These are phyloP conservation scores for Misgurnus mizolepis DNA, from an alignment of 2,113 vertebrate species.

Conservation along the genomic window DNA sequence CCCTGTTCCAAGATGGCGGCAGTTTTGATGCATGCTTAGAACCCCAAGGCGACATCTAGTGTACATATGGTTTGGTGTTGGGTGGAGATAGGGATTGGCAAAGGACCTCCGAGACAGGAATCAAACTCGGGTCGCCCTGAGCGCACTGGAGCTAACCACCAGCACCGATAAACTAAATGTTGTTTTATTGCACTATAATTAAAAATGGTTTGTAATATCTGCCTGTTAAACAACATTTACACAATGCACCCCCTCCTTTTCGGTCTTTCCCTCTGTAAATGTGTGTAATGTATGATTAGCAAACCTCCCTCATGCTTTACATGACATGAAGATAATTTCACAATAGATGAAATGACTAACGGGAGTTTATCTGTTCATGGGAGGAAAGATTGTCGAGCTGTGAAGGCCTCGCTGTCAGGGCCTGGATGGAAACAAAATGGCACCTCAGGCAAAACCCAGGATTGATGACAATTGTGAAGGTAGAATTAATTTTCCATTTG, in stretches of 20 bases:
- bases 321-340: slow-evolving; percentile 28
- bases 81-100: too few relatives aligned
- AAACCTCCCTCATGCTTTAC: neutral
- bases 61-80: too few relatives aligned
- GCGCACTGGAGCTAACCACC: too few relatives aligned
- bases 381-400: neutral
- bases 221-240: slow-evolving; percentile 19
- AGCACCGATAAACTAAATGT: neutral
- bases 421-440: slow-evolving; percentile 26
- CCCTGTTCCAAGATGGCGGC: too few relatives aligned
- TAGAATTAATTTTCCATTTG: slow-evolving; percentile 21
- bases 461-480: neutral
- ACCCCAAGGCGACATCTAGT: too few relatives aligned
- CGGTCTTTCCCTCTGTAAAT: neutral
- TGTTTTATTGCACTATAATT: slow-evolving; percentile 1
- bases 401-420: slow-evolving; percentile 2
- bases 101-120: too few relatives aligned
- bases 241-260: neutral
- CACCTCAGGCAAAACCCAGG: slow-evolving; percentile 15
- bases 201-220: slow-evolving; percentile 5
- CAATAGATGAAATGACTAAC: slow-evolving; percentile 13
- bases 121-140: too few relatives aligned
- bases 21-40: too few relatives aligned
- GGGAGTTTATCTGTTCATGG: slow-evolving; percentile 18
- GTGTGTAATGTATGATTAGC: slow-evolving; percentile 20